Base-by-base conservation (phyloP, 2,113 vertebrate genomes). In the Microtus pennsylvanicus region DNA sequence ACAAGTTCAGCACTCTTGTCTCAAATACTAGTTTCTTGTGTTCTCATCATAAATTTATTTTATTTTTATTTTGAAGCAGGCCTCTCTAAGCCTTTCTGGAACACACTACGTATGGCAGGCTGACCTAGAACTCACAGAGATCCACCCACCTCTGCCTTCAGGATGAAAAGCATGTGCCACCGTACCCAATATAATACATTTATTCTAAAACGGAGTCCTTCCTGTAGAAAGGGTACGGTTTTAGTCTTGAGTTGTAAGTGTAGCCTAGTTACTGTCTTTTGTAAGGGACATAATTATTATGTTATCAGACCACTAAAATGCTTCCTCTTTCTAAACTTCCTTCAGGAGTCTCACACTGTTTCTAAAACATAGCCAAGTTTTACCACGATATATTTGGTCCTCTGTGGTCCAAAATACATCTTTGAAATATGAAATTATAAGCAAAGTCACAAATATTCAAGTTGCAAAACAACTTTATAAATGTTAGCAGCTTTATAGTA, bases 401-500 rank as follows among this genome's bases (percentile, higher is more conserved):
- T 55, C 5, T 11, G 2, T 88, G 82, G 4, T 75, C 33, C 76
- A 50, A 58, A 89, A 61, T n/a, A 45, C 13, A 38, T 0, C 38
- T 26, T 52, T 72, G 63, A 67, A 30, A 69, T 33, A 67, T 83
- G 11, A 83, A 61, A 55, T 30, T 33, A 52, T 87, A 38, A 93
- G 47, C 78, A 78, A 55, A 14, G 17, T 55, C 47, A 45, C 81
- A 94, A 82, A 45, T 50, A 33, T 69, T 38, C 33, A 89, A 80
- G 28, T 61, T 70, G 4, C 58, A 85, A 92, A 90, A 38, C 47
- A 92, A 47, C 52, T 63, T 95, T 55, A 30, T 93, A 93, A 89
- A 92, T 93, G 92, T 95, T 97, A 94, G 77, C 38, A 70, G 50
- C 10, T n/a, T 92, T 77, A 52, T 19, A 85, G 77, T 55, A 93